Evolutionary conservation across 2,888 invertebrate genomes (phyloP), one percentile per base, ranked within the genome.

Genomic region (Tinea trinotella): DNA sequence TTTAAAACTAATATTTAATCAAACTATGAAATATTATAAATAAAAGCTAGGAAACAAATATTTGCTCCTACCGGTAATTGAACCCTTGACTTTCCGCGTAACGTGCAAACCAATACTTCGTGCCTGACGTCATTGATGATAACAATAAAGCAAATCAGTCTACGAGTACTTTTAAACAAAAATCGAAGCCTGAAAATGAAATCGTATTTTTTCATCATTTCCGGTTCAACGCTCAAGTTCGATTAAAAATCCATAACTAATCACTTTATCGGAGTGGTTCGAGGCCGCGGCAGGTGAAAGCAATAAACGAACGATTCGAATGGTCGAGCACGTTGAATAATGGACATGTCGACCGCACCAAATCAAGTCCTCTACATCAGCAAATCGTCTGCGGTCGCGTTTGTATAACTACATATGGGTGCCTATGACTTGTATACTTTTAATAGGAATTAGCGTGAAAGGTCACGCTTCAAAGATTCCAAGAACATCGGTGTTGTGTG

Each of bases 311-410:
- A 56, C 36, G 35, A 54, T 53, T 56, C 52, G 46, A 54, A 56
- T 55, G 55, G 54, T 56, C 58, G 57, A 55, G 57, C 52, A 34
- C 53, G 53, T 46, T 59, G 58, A 59, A 56, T 59, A 59, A 59
- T 59, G 57, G 57, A 56, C 54, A 55, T 58, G 58, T 57, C 58
- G 58, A 54, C 57, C 54, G 55, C 56, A 52, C 52, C 18, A 36
- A 52, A 52, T 52, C 52, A 52, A 52, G 35, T 35, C 17, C 34
- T 22, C 34, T 35, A 35, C 36, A 52, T 52, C 52, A 36, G 52
- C 52, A 50, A 50, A 50, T 13, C 50, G 13, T 24, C 50, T 46
- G 46, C 46, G 50, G 24, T 15, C 30, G 24, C 12, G 48, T 18
- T 20, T 48, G 22, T 48, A 20, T 17, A 48, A 17, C 18, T 19